Percentiles rank a stretch among this genome's conserved stretches.
phyloP scores from a whole-genome alignment of 1,140 invertebrate genomes.

The Brachionus koreanus region DNA sequence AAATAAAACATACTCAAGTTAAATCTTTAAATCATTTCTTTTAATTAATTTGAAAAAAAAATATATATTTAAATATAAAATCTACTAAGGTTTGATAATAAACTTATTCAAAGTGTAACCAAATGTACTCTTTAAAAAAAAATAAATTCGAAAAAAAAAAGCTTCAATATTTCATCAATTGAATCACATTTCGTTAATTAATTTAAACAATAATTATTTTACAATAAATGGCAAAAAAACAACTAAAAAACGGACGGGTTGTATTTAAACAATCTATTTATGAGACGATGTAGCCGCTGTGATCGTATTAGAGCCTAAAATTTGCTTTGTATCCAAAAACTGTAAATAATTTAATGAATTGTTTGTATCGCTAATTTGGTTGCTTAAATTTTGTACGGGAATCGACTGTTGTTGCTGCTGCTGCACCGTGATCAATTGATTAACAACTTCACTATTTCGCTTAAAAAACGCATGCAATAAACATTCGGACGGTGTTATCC shows the following conservation, averaged over 20 bases:
- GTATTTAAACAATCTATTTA: background rate
- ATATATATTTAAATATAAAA: no score
- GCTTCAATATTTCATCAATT: background rate
- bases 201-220: background rate
- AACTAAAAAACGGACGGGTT: background rate
- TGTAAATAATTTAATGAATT: constrained; percentile 13
- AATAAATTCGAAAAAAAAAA: background rate
- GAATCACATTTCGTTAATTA: background rate
- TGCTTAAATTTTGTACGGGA: background rate
- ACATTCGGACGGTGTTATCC: constrained; percentile 94
- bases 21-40: background rate
- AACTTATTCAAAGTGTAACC: background rate
- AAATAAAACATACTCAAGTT: background rate
- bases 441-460: background rate
- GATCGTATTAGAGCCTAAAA: background rate
- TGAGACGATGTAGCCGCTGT: background rate
- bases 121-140: background rate
- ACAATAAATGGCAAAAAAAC: constrained; percentile 2
- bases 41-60: background rate
- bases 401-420: background rate
- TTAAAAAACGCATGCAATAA: constrained; percentile 90
- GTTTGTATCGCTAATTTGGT: background rate
- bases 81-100: background rate
- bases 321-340: background rate
- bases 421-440: background rate